Base-by-base conservation (phyloP, 2,797 vertebrate species). In the Limosa lapponica region DNA sequence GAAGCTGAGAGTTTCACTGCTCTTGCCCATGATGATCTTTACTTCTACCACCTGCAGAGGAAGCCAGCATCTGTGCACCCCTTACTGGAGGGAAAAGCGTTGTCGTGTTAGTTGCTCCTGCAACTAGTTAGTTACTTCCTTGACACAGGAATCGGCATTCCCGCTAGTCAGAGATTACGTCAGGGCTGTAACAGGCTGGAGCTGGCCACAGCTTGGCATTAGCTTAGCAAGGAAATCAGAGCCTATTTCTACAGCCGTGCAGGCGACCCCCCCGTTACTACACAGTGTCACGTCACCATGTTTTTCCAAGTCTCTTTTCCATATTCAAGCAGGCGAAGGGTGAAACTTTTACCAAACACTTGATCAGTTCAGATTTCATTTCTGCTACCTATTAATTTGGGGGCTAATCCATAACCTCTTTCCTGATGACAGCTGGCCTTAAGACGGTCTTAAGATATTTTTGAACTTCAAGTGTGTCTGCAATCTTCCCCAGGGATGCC, bases 81-180 rank as follows among this genome's bases (percentile, higher is more conserved):
- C 67, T 22, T 10, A 27, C 5, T 10, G 5, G 25, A 83, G 41
- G 23, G 11, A 44, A 87, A 87, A 57, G 14, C 1, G 8, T 4
- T 3, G 59, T 8, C 0, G 0, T 3, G 8, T 32, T n/a, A 20
- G 28, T 36, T 30, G 3, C 20, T 70, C 36, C 37, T 44, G 17
- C 37, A 59, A 52, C n/a, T n/a, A n/a, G n/a, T n/a, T n/a, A n/a
- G n/a, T n/a, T n/a, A n/a, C 5, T 6, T 24, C 20, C 25, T 10
- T 24, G 44, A 37, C 36, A 8, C 7, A 10, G 30, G 37, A 52
- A 69, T 2, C 4, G 2, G 25, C 34, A 24, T 55, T 59, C n/a
- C 32, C 3, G 0, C 44, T 15, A n/a, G 27, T 11, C 37, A 51
- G 27, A 51, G 13, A 1, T 48, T 13, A 32, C 1, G 1, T 34